A percentile compares a stretch with the other conserved stretches of the same genome.
These are phyloP conservation scores for Alviniconcha strummeri DNA, from an alignment of 2,888 invertebrate genomes.

Conservation along the genomic window DNA sequence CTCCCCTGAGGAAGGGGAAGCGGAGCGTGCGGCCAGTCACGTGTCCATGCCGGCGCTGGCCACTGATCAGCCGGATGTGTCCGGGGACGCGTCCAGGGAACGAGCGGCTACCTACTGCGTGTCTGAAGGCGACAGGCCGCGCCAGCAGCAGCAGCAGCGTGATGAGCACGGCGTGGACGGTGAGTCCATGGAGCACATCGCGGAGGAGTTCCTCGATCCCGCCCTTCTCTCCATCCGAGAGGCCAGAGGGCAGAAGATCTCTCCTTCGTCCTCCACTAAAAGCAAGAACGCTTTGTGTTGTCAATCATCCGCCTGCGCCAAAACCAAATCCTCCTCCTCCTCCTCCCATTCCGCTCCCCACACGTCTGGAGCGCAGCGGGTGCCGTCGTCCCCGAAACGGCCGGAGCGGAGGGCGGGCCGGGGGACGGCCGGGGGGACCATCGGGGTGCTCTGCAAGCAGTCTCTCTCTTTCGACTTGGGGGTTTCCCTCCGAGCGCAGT, in stretches of 20 bases:
- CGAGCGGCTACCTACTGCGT: slow-evolving; percentile 51
- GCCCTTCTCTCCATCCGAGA: slow-evolving; percentile 2
- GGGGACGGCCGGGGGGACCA: slow-evolving; percentile 63
- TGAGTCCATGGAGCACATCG: slow-evolving; percentile 34
- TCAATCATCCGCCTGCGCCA: slow-evolving; percentile 35
- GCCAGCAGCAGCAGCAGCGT: not conserved
- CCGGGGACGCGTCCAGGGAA: slow-evolving; percentile 41
- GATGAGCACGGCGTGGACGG: not conserved
- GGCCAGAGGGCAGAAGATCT: slow-evolving; percentile 26
- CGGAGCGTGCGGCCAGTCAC: slow-evolving; percentile 55
- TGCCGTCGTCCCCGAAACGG: slow-evolving; percentile 32
- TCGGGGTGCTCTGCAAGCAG: slow-evolving; percentile 68
- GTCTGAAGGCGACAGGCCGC: slow-evolving; percentile 24
- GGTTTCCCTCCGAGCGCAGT: slow-evolving; percentile 54
- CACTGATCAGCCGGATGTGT: slow-evolving; percentile 5
- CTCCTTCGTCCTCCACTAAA: slow-evolving; percentile 32
- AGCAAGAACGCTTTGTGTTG: slow-evolving; percentile 34
- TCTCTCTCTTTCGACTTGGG: slow-evolving; percentile 68
- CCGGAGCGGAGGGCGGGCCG: slow-evolving; percentile 40
- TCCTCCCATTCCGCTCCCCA: slow-evolving; percentile 16
- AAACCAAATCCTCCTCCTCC: slow-evolving; percentile 23
- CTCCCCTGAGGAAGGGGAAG: slow-evolving; percentile 38
- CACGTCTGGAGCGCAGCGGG: slow-evolving; percentile 9
- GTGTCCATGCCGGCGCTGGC: slow-evolving; percentile 60
- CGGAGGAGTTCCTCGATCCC: slow-evolving; percentile 30